These are phyloP conservation scores for Falco berigora DNA, from an alignment of 2,797 vertebrate genomes.

Conservation along the genomic window DNA sequence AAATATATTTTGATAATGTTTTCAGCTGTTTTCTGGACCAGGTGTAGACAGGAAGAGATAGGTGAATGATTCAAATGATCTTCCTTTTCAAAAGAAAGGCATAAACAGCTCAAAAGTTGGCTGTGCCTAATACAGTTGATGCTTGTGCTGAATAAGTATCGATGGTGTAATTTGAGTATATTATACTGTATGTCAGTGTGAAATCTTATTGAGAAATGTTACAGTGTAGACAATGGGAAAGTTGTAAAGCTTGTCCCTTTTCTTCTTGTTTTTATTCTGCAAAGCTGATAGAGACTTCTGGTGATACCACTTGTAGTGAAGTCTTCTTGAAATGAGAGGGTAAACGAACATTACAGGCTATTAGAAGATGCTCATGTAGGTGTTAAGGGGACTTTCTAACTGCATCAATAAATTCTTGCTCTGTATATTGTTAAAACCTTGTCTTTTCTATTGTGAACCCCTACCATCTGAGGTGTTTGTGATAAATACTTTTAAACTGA, in stretches of 20 bases:
- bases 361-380: not conserved
- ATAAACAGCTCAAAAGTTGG: not conserved
- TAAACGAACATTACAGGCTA: not conserved
- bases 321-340: not conserved
- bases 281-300: not conserved
- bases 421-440: not conserved
- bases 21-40: not conserved
- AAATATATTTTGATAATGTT: not conserved
- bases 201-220: not conserved
- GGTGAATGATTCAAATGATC: not conserved
- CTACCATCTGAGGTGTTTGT: not conserved
- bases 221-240: not conserved
- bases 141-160: not conserved
- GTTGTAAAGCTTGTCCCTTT: not conserved
- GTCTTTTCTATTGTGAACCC: not conserved
- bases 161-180: not conserved
- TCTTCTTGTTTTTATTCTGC: not conserved
- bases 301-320: fast-evolving
- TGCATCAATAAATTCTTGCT: not conserved
- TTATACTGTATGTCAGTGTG: not conserved
- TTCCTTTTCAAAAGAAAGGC: not conserved
- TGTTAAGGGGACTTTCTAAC: not conserved
- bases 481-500: not conserved
- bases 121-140: not conserved
- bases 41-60: not conserved